Conservation (phyloP, 2,797 vertebrate species). For the Gobionotothen gibberifrons region DNA sequence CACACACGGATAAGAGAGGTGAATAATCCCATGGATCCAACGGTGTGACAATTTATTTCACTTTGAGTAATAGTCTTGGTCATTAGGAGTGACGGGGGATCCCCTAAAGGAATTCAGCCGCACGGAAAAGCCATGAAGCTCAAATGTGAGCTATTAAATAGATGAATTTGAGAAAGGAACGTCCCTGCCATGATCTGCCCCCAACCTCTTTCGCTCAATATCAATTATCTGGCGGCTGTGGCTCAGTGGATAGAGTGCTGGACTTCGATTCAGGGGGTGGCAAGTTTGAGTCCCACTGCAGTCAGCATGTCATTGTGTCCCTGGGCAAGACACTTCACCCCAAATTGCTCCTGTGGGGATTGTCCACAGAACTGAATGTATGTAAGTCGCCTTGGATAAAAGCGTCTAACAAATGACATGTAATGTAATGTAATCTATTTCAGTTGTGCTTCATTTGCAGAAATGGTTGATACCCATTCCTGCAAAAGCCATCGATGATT, state of each 20-base stretch:
- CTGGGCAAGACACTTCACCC: too few relatives aligned
- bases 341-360: too few relatives aligned
- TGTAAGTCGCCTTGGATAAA: too few relatives aligned
- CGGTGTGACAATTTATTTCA: slow-evolving; percentile 52
- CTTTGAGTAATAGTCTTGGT: slow-evolving; percentile 69
- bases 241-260: too few relatives aligned
- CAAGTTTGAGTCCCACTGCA: too few relatives aligned
- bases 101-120: slow-evolving; percentile 33
- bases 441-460: neutral
- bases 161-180: slow-evolving; percentile 27
- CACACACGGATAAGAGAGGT: slow-evolving; percentile 22
- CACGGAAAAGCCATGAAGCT: slow-evolving; percentile 30
- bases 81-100: slow-evolving; percentile 51
- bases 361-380: too few relatives aligned
- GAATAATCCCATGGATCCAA: slow-evolving; percentile 35
- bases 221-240: slow-evolving; percentile 1
- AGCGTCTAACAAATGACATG: too few relatives aligned
- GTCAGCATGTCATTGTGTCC: too few relatives aligned
- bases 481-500: neutral
- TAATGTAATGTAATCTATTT: too few relatives aligned
- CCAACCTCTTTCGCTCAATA: neutral
- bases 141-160: slow-evolving; percentile 37
- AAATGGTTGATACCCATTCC: slow-evolving; percentile 1
- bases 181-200: neutral
- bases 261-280: too few relatives aligned